Conservation (phyloP, 1,140 invertebrate species). For the Anagrus nilaparvatae region DNA sequence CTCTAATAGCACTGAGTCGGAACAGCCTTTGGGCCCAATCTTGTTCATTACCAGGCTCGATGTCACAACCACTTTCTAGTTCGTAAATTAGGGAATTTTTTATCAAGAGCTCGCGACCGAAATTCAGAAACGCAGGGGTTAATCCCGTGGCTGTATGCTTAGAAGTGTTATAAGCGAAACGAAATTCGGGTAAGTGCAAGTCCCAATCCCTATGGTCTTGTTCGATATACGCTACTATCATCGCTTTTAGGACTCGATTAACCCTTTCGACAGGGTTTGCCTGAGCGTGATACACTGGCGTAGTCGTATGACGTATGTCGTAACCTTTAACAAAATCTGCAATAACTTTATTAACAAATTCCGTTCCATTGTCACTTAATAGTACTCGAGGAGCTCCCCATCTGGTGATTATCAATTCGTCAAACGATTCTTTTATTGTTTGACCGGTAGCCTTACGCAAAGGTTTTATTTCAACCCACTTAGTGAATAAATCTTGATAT, state of each 20-base stretch:
- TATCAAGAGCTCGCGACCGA: no score
- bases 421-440: no score
- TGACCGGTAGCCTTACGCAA: no score
- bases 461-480: constrained; percentile 13
- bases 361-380: constrained; percentile 11
- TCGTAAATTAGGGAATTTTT: no score
- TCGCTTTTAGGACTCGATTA: constrained; percentile 5
- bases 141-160: neutral
- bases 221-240: neutral
- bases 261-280: constrained; percentile 4
- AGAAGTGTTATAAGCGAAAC: constrained; percentile 4
- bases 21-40: no score
- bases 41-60: no score
- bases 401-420: constrained; percentile 8
- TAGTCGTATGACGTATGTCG: neutral
- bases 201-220: constrained; percentile 3
- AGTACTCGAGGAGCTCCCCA: constrained; percentile 11
- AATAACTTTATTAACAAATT: constrained; percentile 6
- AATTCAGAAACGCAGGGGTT: constrained; percentile 9
- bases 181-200: constrained; percentile 1
- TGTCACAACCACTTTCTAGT: no score
- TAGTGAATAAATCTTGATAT: constrained; percentile 13
- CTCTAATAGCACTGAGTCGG: no score
- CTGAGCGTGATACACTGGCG: constrained; percentile 4
- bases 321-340: neutral